Base-by-base conservation (phyloP, 2,113 vertebrate species). In the Brachyistius frenatus region DNA sequence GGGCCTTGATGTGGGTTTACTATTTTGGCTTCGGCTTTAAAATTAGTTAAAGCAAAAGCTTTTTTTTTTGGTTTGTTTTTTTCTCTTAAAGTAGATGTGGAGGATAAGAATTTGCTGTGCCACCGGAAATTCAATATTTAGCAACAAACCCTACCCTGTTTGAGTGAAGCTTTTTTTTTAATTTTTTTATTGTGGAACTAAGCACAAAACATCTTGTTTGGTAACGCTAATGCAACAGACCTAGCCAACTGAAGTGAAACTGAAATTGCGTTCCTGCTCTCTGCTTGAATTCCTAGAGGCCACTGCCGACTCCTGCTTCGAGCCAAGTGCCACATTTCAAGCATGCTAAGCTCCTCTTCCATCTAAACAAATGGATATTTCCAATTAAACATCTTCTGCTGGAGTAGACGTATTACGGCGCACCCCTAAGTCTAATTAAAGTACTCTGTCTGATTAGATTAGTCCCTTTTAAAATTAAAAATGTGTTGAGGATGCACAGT, bases 371-470 rank as follows among this genome's bases (percentile, higher is more conserved):
- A 85, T 73, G 67, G 47, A 71, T 63, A 60, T 73, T 86, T 79
- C 70, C 77, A 76, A 67, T 80, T 41, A 78, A 57, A 65, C 16
- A 57, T 72, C 23, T 56, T 67, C 74, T 68, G 64, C 61, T 62
- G 57, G 53, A 61, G 47, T 35, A 46, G 61, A 60, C 32, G 1
- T 74, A 47, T 72, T 55, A 56, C 4, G 66, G 39, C 61, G 35
- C 39, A 23, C 56, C 68, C 80, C 65, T 61, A 56, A 67, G 60
- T 80, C 50, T 83, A 78, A 80, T 85, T 80, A 77, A 67, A 78
- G 61, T 52, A 44, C 73, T 50, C 39, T 56, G 61, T 74, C 61
- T 88, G 83, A 80, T 75, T 69, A 66, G 68, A 78, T 80, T 63
- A 46, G 46, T 62, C 70, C 72, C 44, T 64, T 79, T 77, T 73